A percentile compares a stretch with the other conserved stretches of the same genome.
These are phyloP conservation scores for Leuctra nigra DNA, from an alignment of 2,888 invertebrate genomes.

Conservation along the genomic window DNA sequence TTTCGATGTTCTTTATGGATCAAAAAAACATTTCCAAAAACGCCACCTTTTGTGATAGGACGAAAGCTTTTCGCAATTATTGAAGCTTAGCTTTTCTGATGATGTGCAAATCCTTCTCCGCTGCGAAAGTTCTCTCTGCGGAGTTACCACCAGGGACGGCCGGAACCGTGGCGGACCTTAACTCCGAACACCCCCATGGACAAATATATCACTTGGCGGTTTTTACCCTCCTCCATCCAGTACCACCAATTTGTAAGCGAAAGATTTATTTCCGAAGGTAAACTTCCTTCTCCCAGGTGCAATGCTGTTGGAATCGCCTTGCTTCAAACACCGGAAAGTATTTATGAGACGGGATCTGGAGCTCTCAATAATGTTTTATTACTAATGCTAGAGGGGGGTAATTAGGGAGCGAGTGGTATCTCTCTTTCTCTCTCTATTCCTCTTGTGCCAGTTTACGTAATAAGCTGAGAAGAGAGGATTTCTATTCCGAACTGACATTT, in stretches of 20 bases:
- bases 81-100: slow-evolving; percentile 14
- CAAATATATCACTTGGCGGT: slow-evolving; percentile 24
- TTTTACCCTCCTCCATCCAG: slow-evolving; percentile 15
- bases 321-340: slow-evolving; percentile 21
- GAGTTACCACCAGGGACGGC: not conserved
- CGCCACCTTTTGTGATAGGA: slow-evolving; percentile 2
- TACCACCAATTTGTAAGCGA: slow-evolving; percentile 25
- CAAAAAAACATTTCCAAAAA: not conserved
- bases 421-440: too few species aligned
- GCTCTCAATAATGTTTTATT: slow-evolving; percentile 17
- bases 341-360: slow-evolving; percentile 17
- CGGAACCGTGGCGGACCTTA: slow-evolving; percentile 8
- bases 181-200: slow-evolving; percentile 20
- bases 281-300: slow-evolving; percentile 24
- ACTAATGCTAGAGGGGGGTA: slow-evolving; percentile 16
- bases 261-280: slow-evolving; percentile 23
- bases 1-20: not conserved
- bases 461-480: too few species aligned
- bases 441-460: too few species aligned
- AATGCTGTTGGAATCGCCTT: slow-evolving; percentile 14
- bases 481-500: too few species aligned
- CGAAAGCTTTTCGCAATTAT: slow-evolving; percentile 11
- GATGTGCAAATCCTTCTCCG: slow-evolving; percentile 8
- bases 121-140: not conserved
- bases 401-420: slow-evolving; percentile 15